A percentile compares a stretch with the other conserved stretches of the same genome.
These are phyloP conservation scores for Tympanoctomys barrerae DNA, from an alignment of 2,797 vertebrate genomes.

Conservation along the genomic window DNA sequence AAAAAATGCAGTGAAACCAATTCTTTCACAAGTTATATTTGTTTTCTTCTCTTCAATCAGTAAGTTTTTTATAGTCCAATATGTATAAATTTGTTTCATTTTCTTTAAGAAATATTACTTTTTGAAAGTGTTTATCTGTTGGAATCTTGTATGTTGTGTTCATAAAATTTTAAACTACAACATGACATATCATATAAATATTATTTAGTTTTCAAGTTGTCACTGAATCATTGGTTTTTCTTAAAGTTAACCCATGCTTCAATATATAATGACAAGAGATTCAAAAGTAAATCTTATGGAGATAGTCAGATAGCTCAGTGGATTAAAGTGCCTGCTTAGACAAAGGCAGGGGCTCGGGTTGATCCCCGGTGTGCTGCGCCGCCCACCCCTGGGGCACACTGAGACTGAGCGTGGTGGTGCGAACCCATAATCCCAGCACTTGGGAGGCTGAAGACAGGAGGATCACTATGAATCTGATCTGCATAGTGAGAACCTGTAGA, in stretches of 20 bases:
- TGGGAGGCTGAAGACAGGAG: no score
- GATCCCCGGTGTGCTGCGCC: no score
- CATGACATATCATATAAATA: not conserved
- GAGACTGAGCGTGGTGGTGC: no score
- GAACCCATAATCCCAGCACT: no score
- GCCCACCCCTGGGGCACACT: no score
- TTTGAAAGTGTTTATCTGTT: not conserved
- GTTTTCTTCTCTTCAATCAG: not conserved
- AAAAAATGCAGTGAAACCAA: not conserved
- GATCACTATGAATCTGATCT: no score
- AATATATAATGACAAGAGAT: conserved; percentile 24
- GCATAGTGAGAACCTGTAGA: no score
- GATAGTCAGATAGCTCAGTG: no score
- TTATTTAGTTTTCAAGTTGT: not conserved
- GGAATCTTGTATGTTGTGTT: not conserved
- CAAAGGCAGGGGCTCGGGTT: no score
- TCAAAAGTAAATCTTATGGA: conserved; percentile 19
- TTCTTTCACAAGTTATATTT: not conserved
- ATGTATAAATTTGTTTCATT: not conserved
- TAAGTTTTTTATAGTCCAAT: not conserved
- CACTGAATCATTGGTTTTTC: not conserved
- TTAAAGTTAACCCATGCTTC: not conserved
- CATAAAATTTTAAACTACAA: conserved; percentile 28
- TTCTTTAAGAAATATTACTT: not conserved
- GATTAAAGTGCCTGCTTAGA: no score